Evolutionary conservation across 2,888 invertebrate genomes (phyloP).

Genomic region (Pammene fasciana): DNA sequence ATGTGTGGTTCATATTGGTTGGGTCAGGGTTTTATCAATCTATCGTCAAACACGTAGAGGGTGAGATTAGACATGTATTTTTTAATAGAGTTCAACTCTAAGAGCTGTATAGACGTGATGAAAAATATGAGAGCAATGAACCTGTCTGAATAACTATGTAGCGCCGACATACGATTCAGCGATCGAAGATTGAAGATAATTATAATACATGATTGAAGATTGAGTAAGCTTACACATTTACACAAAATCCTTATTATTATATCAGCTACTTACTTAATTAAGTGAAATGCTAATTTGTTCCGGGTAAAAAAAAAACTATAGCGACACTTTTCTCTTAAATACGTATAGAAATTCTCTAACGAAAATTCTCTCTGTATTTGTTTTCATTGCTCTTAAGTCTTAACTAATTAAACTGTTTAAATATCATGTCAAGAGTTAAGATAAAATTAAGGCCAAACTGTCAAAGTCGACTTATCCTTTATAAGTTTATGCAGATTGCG

Average conservation of each 20-base stretch:
- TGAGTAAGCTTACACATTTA: too few species aligned
- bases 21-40: constrained; percentile 7
- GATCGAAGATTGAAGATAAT: too few species aligned
- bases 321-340: too few species aligned
- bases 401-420: constrained; percentile 5
- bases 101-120: background rate
- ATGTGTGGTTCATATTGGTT: background rate
- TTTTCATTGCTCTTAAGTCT: background rate
- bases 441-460: constrained; percentile 4
- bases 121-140: background rate
- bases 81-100: background rate
- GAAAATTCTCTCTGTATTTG: background rate
- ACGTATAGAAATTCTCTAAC: too few species aligned
- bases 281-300: too few species aligned
- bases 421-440: background rate
- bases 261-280: too few species aligned
- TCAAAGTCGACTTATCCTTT: constrained; percentile 14
- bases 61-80: background rate
- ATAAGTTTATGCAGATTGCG: constrained; percentile 10
- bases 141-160: background rate
- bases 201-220: background rate
- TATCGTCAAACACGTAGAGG: background rate
- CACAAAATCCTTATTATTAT: too few species aligned
- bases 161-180: background rate
- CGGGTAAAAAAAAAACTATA: too few species aligned